Conservation (phyloP, 2,113 vertebrate species). For the Cyprinus carpio region DNA sequence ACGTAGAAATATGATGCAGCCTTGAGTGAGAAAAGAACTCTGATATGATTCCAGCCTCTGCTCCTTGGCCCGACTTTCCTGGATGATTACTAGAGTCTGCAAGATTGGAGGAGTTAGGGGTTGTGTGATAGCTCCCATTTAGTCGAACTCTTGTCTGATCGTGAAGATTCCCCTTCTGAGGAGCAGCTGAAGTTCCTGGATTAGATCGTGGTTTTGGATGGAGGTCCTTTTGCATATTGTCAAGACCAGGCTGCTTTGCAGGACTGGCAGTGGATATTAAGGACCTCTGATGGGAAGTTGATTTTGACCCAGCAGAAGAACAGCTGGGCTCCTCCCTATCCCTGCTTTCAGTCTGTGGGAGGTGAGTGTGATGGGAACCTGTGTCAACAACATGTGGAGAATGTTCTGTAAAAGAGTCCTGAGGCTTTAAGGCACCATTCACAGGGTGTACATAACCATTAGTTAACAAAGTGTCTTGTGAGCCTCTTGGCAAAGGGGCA, state of each 20-base stretch:
- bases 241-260: slow-evolving; percentile 54
- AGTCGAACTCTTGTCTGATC: slow-evolving; percentile 68
- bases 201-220: slow-evolving; percentile 54
- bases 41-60: slow-evolving; percentile 87
- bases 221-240: slow-evolving; percentile 46
- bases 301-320: slow-evolving; percentile 57
- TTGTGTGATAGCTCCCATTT: slow-evolving; percentile 88
- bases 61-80: slow-evolving; percentile 67
- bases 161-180: slow-evolving; percentile 50
- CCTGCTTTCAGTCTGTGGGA: slow-evolving; percentile 46
- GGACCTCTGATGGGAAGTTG: slow-evolving; percentile 45
- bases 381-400: slow-evolving; percentile 46
- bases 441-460: slow-evolving; percentile 83
- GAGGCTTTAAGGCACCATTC: slow-evolving; percentile 95
- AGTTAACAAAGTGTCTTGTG: slow-evolving; percentile 75
- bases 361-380: slow-evolving; percentile 48
- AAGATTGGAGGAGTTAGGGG: slow-evolving; percentile 74
- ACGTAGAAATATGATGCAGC: slow-evolving; percentile 94
- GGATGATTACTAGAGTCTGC: slow-evolving; percentile 66
- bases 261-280: slow-evolving; percentile 68
- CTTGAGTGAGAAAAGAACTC: slow-evolving; percentile 93
- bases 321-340: not conserved
- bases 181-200: slow-evolving; percentile 49
- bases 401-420: slow-evolving; percentile 73
- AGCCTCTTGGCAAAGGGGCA: slow-evolving; percentile 71